Evolutionary conservation across 2,888 invertebrate species (phyloP), one percentile per base, ranked within the genome.

Genomic region (Caenorhabditis wallacei): DNA sequence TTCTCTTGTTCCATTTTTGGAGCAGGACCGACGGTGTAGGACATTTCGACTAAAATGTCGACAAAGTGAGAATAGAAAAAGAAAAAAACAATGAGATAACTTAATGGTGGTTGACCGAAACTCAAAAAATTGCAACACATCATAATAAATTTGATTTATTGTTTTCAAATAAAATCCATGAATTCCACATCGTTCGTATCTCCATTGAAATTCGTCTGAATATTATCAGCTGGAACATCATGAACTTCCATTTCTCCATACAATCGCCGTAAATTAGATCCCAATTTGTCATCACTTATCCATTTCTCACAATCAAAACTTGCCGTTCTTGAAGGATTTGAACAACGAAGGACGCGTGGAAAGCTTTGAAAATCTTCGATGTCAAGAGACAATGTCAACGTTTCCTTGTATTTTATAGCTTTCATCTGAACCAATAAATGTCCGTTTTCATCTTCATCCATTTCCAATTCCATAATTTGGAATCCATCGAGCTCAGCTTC

Each of bases 251-350:
- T 13, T 22, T 82, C 78, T 20, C 63, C 68, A 26, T 70, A 82
- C 0, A 82, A 24, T 20, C 56, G 51, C 18, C 43, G 51, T 20
- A 82, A 48, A 78, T 82, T 82, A 0, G 5, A 35, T 7, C 76
- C 71, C n/a, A 82, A 43, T 18, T 68, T 71, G 13, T 82, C 82
- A 3, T 82, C 82, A 30, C 18, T 18, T 35, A 20, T 78, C 82
- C 82, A 82, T 40, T 57, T 76, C 56, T 82, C 82, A 54, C 82
- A 82, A 13, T 82, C 71, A 18, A 72, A 80, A 46, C 53, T 74
- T 20, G 30, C 7, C 0, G 53, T 69, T 59, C 80, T 59, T 10
- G 20, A 11, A 4, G 51, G 46, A 56, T 83, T 83, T 0, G 75
- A 69, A 43, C 64, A 76, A 8, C 71, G 48, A 0, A 82, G 51